Percentiles rank a stretch among this genome's conserved stretches.
Evolutionary conservation across 2,797 vertebrate genomes (phyloP).

Genomic region (Odontamblyopus lacepedii): DNA sequence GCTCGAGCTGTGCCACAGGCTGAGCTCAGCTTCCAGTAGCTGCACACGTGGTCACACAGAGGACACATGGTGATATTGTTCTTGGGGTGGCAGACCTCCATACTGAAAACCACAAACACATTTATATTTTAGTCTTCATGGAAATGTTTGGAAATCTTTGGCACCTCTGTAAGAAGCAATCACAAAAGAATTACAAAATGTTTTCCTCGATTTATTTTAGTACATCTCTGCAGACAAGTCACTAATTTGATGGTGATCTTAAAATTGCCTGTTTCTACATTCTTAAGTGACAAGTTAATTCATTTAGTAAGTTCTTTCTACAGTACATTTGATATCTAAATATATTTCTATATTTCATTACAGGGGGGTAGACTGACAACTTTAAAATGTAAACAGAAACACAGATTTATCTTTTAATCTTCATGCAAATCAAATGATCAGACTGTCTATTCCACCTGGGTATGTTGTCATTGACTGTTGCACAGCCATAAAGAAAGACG

Average conservation of each 20-base stretch:
- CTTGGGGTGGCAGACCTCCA: constrained; percentile 93
- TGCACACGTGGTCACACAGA: constrained; percentile 90
- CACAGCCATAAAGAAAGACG: constrained; percentile 95
- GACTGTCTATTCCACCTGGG: constrained; percentile 83
- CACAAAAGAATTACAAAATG: neutral
- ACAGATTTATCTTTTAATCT: neutral
- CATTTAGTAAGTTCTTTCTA: neutral
- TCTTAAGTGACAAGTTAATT: neutral
- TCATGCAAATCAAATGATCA: neutral
- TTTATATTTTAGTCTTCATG: neutral
- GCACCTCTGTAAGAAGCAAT: constrained; percentile 84
- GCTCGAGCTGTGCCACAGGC: constrained; percentile 92
- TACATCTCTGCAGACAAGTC: neutral
- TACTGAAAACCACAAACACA: constrained; percentile 71
- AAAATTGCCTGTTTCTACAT: no score
- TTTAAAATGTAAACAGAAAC: neutral
- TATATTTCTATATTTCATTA: neutral
- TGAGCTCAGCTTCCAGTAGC: constrained; percentile 93
- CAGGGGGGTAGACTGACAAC: neutral
- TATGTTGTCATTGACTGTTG: constrained; percentile 92
- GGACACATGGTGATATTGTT: constrained; percentile 98
- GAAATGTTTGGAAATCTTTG: constrained; percentile 76
- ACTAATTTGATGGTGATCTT: neutral
- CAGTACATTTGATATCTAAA: neutral
- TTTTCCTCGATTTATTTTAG: neutral